Conservation (phyloP, 1,140 invertebrate species). For the Eubasilissa regina region DNA sequence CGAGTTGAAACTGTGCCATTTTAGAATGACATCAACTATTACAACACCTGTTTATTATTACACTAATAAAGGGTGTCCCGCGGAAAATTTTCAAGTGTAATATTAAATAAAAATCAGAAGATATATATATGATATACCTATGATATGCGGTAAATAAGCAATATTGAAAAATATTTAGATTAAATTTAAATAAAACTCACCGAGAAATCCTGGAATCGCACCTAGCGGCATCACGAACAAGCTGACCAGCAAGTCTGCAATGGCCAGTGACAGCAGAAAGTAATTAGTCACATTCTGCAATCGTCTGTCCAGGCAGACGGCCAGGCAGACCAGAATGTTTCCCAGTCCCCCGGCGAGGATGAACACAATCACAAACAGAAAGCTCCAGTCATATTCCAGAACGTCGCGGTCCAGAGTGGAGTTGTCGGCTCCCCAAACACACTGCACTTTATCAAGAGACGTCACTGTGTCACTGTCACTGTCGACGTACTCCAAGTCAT, state of each 20-base stretch:
- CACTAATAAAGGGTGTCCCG: too few species aligned
- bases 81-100: too few species aligned
- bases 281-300: constrained; percentile 96
- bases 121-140: too few species aligned
- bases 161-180: too few species aligned
- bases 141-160: too few species aligned
- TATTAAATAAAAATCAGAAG: too few species aligned
- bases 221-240: constrained; percentile 93
- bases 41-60: too few species aligned
- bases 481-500: constrained; percentile 42
- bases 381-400: constrained; percentile 54
- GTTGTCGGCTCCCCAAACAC: constrained; percentile 28
- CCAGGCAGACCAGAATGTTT: constrained; percentile 93
- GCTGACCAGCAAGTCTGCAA: constrained; percentile 93
- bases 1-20: too few species aligned
- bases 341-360: constrained; percentile 84
- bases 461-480: background rate
- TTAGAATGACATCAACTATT: too few species aligned
- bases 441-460: constrained; percentile 41
- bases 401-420: background rate
- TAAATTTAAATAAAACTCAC: constrained; percentile 73
- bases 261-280: constrained; percentile 92
- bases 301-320: constrained; percentile 86
- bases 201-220: constrained; percentile 87
- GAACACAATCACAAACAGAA: constrained; percentile 45